These are phyloP conservation scores for Thera britannica DNA, from an alignment of 2,888 invertebrate genomes.

Conservation along the genomic window DNA sequence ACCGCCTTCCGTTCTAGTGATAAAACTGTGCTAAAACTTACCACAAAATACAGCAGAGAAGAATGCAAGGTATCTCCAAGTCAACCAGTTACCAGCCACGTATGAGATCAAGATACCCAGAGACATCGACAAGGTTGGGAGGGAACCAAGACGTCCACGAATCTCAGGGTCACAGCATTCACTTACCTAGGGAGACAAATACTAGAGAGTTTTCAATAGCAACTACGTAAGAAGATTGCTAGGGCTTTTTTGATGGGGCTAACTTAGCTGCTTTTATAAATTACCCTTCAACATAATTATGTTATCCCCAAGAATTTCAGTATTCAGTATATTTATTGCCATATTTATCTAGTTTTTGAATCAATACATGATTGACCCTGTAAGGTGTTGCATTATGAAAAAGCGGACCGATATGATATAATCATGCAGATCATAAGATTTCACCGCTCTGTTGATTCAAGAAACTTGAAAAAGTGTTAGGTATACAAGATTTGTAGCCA, in stretches of 20 bases:
- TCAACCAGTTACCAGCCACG: conserved; percentile 82
- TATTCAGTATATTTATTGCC: no score
- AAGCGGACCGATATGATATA: no score
- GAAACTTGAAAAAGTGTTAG: not conserved
- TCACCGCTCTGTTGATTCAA: no score
- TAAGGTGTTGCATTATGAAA: no score
- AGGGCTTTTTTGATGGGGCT: not conserved
- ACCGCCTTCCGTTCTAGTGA: not conserved
- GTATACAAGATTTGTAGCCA: not conserved
- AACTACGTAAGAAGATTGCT: conserved; percentile 8
- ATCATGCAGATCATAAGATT: no score
- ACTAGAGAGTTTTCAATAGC: not conserved
- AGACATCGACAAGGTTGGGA: conserved; percentile 87
- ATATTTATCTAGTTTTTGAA: no score
- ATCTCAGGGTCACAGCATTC: conserved; percentile 87
- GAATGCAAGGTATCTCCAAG: conserved; percentile 85
- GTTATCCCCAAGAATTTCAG: no score
- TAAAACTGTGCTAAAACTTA: conserved; percentile 46
- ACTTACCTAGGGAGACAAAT: conserved; percentile 71
- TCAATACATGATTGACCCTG: no score
- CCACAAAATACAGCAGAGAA: conserved; percentile 78
- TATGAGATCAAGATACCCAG: conserved; percentile 86
- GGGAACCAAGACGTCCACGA: conserved; percentile 86
- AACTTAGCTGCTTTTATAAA: not conserved
- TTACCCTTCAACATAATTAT: no score